Conservation (phyloP, 2,113 vertebrate species). For the Rattus norvegicus region GRCr8 NC_086021.1:76767501-76768000, state of each 20-base stretch:
- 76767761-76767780: slow-evolving; percentile 82
- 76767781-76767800: slow-evolving; percentile 75
- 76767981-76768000: slow-evolving; percentile 16
- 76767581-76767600: slow-evolving; percentile 78
- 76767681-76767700: slow-evolving; percentile 50
- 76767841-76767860: slow-evolving; percentile 64
- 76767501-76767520: background rate
- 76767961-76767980: background rate
- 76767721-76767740: slow-evolving; percentile 56
- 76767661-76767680: slow-evolving; percentile 68
- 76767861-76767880: slow-evolving; percentile 58
- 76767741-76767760: slow-evolving; percentile 71
- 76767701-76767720: slow-evolving; percentile 63
- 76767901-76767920: slow-evolving; percentile 59
- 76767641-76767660: slow-evolving; percentile 79
- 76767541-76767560: slow-evolving; percentile 27
- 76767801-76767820: slow-evolving; percentile 65
- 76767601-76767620: slow-evolving; percentile 75
- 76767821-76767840: slow-evolving; percentile 71
- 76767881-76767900: slow-evolving; percentile 44
- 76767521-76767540: slow-evolving; percentile 9
- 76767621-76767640: slow-evolving; percentile 87
- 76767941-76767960: slow-evolving; percentile 38
- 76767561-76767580: slow-evolving; percentile 76
- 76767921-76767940: background rate